These are phyloP conservation scores for Spheniscus mendiculus DNA, from an alignment of 2,113 vertebrate species.

Conservation along the genomic window DNA sequence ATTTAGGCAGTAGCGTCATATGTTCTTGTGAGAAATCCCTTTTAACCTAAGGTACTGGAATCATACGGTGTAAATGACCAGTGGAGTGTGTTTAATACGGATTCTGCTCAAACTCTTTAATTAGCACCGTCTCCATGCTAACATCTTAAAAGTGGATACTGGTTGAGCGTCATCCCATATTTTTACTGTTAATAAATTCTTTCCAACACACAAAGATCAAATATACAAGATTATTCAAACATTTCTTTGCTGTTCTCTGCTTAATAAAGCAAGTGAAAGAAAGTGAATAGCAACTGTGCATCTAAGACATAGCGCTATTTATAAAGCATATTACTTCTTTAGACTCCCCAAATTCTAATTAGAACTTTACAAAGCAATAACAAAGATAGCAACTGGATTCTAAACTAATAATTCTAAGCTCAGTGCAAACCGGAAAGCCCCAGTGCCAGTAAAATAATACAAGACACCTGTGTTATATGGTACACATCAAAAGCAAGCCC, in stretches of 20 bases:
- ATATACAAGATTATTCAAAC: conserved; percentile 38
- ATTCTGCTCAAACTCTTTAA: not conserved
- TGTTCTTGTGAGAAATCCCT: not conserved
- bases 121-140: not conserved
- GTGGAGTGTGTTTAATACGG: not conserved
- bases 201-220: conserved; percentile 10
- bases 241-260: conserved; percentile 15
- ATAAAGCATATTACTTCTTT: conserved; percentile 59
- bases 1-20: accelerated
- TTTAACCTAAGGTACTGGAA: not conserved
- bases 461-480: conserved; percentile 65
- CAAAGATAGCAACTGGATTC: conserved; percentile 63
- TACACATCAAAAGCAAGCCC: conserved; percentile 60
- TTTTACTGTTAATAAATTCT: conserved; percentile 32
- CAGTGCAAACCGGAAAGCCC: conserved; percentile 60
- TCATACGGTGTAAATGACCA: not conserved
- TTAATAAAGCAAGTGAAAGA: conserved; percentile 61
- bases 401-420: conserved; percentile 71
- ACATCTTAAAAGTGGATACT: not conserved
- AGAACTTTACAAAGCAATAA: conserved; percentile 69
- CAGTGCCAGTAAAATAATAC: conserved; percentile 56
- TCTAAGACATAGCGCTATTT: conserved; percentile 43
- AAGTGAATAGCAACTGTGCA: not conserved
- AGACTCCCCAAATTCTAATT: conserved; percentile 71
- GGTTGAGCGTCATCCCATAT: not conserved